These are phyloP conservation scores for Callocephalon fimbriatum DNA, from an alignment of 2,113 vertebrate genomes.

Conservation along the genomic window DNA sequence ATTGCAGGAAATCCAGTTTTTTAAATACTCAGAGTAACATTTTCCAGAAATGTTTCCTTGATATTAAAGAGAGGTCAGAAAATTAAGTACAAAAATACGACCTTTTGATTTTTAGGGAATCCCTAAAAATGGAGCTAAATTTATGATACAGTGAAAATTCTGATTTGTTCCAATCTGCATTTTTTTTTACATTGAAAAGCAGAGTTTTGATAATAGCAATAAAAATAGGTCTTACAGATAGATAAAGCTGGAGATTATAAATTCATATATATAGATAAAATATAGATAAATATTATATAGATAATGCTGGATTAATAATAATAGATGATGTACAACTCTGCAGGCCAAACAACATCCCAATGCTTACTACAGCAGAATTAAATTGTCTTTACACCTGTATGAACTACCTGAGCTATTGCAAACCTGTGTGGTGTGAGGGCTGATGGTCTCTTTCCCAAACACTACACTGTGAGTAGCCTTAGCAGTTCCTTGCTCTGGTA, in stretches of 20 bases:
- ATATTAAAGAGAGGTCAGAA: neutral
- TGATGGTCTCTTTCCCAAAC: neutral
- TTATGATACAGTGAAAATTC: neutral
- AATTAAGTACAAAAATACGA: neutral
- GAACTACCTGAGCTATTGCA: neutral
- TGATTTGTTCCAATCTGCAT: neutral
- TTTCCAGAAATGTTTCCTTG: neutral
- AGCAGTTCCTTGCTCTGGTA: neutral
- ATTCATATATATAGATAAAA: neutral
- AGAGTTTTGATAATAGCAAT: neutral
- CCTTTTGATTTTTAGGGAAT: neutral
- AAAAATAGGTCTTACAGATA: neutral
- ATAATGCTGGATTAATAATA: neutral
- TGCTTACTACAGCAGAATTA: neutral
- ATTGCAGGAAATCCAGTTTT: neutral
- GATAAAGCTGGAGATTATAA: neutral
- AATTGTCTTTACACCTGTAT: neutral
- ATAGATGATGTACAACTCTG: rapidly evolving
- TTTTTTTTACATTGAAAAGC: neutral
- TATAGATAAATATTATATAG: neutral
- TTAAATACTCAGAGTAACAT: neutral
- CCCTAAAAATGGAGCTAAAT: neutral
- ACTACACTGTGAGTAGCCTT: neutral
- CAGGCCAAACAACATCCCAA: neutral
- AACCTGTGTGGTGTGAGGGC: rapidly evolving